Evolutionary conservation across 1,140 invertebrate genomes (phyloP).

Genomic region (Arion vulgaris): DNA sequence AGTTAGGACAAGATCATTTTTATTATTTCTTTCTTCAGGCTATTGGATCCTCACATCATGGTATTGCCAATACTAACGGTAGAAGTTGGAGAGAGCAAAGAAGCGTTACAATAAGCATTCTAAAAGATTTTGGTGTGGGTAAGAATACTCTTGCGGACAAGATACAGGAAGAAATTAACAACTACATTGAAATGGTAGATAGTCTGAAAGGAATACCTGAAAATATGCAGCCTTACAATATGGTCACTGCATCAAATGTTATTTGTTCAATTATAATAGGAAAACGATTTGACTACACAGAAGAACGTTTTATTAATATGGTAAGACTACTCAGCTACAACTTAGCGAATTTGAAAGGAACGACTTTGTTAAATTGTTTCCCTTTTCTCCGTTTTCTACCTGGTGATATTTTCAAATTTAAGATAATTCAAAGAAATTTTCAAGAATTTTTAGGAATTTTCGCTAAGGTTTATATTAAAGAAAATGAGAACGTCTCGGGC

Average conservation of each 20-base stretch:
- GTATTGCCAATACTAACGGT: no score
- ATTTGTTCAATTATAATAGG: conserved; percentile 51
- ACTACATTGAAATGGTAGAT: no score
- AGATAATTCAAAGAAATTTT: conserved; percentile 32
- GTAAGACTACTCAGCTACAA: conserved; percentile 31
- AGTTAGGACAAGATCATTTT: no score
- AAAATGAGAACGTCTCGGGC: conserved; percentile 9
- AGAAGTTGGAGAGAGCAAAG: no score
- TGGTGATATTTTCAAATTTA: conserved; percentile 42
- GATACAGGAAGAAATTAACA: no score
- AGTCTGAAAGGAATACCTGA: no score
- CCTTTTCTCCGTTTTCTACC: conserved; percentile 46
- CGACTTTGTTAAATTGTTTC: conserved; percentile 34
- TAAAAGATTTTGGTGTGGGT: no score
- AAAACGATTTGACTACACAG: conserved; percentile 67
- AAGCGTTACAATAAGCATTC: no score
- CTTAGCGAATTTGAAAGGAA: neutral
- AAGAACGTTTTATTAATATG: conserved; percentile 54
- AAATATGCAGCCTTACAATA: no score
- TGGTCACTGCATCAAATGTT: conserved; percentile 46
- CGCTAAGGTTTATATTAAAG: conserved; percentile 15
- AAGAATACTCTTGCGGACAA: no score
- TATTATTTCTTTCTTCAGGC: no score
- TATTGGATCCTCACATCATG: no score
- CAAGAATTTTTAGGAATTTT: conserved; percentile 22